Percentiles rank a stretch among this genome's conserved stretches.
Evolutionary conservation across 2,888 invertebrate genomes (phyloP).

Genomic region (Ceriagrion tenellum): DNA sequence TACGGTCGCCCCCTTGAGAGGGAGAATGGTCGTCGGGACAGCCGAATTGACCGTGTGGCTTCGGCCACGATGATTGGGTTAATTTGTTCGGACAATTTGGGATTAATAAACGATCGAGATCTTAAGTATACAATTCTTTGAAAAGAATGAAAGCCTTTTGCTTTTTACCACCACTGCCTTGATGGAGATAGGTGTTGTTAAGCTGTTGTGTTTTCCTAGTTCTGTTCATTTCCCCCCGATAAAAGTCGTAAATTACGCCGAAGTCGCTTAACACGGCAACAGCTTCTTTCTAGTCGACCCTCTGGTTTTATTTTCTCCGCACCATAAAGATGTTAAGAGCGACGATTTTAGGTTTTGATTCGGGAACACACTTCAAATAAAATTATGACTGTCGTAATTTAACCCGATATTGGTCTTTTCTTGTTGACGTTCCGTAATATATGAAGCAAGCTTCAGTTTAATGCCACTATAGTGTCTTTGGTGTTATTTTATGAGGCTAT

Average conservation of each 20-base stretch:
- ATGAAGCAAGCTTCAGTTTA: neutral
- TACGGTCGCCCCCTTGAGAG: neutral
- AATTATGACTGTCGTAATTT: neutral
- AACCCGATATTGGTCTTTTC: neutral
- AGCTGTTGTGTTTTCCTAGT: neutral
- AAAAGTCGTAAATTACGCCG: neutral
- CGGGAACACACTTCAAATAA: neutral
- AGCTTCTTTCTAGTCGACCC: neutral
- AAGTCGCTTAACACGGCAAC: neutral
- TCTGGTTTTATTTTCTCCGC: neutral
- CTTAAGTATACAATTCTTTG: neutral
- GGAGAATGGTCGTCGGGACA: neutral
- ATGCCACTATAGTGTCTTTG: neutral
- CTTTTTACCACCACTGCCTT: neutral
- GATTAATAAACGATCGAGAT: neutral
- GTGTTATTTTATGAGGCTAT: neutral
- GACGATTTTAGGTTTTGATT: neutral
- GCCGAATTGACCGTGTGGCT: neutral
- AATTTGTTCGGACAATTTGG: neutral
- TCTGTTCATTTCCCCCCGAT: neutral
- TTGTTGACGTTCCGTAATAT: neutral
- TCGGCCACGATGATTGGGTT: neutral
- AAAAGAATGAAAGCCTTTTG: neutral
- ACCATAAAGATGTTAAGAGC: neutral
- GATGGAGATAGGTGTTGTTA: neutral